Base-by-base conservation (phyloP, 2,888 invertebrate genomes). In the Pycnomerus fuliginosus region DNA sequence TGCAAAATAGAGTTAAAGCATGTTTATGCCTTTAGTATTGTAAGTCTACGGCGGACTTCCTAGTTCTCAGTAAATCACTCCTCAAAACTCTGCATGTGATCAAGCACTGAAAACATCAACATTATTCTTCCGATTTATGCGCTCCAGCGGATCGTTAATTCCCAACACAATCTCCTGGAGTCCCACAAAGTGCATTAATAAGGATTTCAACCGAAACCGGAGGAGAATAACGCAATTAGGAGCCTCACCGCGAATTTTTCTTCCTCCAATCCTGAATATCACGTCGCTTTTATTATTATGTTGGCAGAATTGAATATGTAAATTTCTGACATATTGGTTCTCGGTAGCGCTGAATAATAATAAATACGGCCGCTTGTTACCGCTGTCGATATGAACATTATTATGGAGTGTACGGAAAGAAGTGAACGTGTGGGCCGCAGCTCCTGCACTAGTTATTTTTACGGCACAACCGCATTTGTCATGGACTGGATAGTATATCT, bases 401-500 rank as follows among this genome's bases (percentile, higher is more conserved):
- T 64, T 59, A 60, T 59, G 49, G 33, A 39, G 31, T 42, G 28
- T 48, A 39, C 23, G 25, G 30, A 36, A 45, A 36, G 32, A 35
- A 48, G 54, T 56, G 57, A 52, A 48, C 50, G 63, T 62, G 67
- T 68, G 65, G 68, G 67, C 56, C 44, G 65, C 44, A 48, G 64
- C 62, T 65, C 64, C 65, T 55, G 63, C 57, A 35, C 47, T 42
- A 47, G 42, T 61, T 64, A 61, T 67, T 68, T 67, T 64, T 63
- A 50, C 55, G 61, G 60, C 59, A 56, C 59, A 51, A 52, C 44
- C 25, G 55, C 66, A 65, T 69, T 70, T 69, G 67, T 70, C 70
- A 67, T 55, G 60, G 49, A 52, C 53, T 41, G 55, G 62, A 53
- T 55, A 60, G 64, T 68, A 68, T 69, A 64, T 69, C 67, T 68